Evolutionary conservation across 2,888 invertebrate species (phyloP).

Genomic region (Polia nebulosa): DNA sequence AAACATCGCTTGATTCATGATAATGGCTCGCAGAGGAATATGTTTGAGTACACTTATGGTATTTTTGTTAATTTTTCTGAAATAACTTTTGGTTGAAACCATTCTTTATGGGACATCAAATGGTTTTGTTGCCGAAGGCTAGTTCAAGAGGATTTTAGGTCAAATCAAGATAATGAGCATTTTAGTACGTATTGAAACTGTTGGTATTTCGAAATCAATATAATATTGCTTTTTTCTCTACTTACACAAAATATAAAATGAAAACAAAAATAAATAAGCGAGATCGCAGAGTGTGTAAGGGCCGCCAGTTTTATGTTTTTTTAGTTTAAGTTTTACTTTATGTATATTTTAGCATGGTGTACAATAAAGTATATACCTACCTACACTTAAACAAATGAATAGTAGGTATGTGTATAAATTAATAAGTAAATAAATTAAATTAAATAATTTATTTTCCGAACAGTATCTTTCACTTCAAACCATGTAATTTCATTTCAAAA

Average conservation of each 20-base stretch:
- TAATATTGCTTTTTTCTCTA: not conserved
- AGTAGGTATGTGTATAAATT: too few species aligned
- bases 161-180: slow-evolving; percentile 8
- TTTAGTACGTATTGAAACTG: not conserved
- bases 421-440: too few species aligned
- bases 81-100: slow-evolving; percentile 20
- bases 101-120: slow-evolving; percentile 23
- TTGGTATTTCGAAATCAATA: not conserved
- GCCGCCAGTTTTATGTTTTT: too few species aligned
- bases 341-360: too few species aligned
- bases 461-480: too few species aligned
- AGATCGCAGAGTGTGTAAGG: too few species aligned
- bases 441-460: not conserved
- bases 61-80: slow-evolving; percentile 36
- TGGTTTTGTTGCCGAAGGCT: slow-evolving; percentile 9
- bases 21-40: slow-evolving; percentile 34
- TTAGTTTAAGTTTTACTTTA: too few species aligned
- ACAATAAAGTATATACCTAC: too few species aligned
- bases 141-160: not conserved
- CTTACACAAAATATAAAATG: not conserved
- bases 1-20: slow-evolving; percentile 52
- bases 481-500: not conserved
- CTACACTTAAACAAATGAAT: too few species aligned
- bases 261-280: too few species aligned
- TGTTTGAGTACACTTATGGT: slow-evolving; percentile 16